These are phyloP conservation scores for Amblyteles armatorius DNA, from an alignment of 2,888 invertebrate genomes.

Conservation along the genomic window DNA sequence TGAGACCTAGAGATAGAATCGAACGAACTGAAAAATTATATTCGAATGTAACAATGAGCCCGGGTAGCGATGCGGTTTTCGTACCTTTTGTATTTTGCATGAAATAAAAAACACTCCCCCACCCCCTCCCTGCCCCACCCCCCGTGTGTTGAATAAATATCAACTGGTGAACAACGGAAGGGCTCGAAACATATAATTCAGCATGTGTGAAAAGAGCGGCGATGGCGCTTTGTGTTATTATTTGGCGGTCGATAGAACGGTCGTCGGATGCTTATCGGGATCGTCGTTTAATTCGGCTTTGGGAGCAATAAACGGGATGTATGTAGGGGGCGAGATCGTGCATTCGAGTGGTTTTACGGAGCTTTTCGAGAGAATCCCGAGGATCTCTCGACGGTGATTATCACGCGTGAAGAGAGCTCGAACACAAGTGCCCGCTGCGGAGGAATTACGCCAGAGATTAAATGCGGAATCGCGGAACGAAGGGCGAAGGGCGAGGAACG, in stretches of 20 bases:
- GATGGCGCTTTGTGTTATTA: neutral
- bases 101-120: neutral
- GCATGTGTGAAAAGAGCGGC: neutral
- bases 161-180: neutral
- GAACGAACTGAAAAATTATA: neutral
- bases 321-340: neutral
- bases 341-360: constrained; percentile 7
- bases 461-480: constrained; percentile 11
- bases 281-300: neutral
- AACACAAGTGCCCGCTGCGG: neutral
- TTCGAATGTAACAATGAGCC: neutral
- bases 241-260: neutral
- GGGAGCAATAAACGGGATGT: neutral
- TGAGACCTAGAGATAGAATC: neutral
- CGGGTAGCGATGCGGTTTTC: neutral
- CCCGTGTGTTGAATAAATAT: neutral
- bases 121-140: no score
- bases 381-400: neutral
- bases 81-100: neutral
- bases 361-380: constrained; percentile 3
- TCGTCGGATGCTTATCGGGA: constrained; percentile 14
- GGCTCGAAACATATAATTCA: neutral
- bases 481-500: no score
- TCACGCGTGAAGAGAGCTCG: neutral
- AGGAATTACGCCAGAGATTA: constrained; percentile 22